Conservation (phyloP, 2,888 invertebrate species). For the Cyclophora punctaria region DNA sequence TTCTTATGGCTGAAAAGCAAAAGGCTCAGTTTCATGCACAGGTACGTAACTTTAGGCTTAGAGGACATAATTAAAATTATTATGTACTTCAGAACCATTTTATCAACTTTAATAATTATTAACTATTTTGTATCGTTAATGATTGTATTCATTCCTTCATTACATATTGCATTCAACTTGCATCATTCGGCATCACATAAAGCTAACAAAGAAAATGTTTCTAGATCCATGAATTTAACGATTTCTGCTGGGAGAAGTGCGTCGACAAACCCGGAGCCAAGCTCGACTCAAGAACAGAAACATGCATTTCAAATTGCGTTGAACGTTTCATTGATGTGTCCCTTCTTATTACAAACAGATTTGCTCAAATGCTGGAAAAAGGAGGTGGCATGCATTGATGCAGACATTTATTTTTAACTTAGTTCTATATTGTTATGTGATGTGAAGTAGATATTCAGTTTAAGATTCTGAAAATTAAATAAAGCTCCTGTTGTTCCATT, state of each 20-base stretch:
- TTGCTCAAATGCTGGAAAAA: slow-evolving; percentile 89
- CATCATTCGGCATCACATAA: too few relatives aligned
- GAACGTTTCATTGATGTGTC: slow-evolving; percentile 96
- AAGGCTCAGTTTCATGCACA: slow-evolving; percentile 93
- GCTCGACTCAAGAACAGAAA: slow-evolving; percentile 91
- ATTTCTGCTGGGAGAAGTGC: slow-evolving; percentile 97
- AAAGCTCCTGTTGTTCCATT: too few relatives aligned
- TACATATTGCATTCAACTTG: too few relatives aligned
- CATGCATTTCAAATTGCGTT: slow-evolving; percentile 93
- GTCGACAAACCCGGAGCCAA: slow-evolving; percentile 92
- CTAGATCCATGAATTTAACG: slow-evolving; percentile 94
- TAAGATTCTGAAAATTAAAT: too few relatives aligned
- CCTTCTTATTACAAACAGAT: slow-evolving; percentile 89
- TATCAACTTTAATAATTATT: background rate
- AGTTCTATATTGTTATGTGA: slow-evolving; percentile 6
- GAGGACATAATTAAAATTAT: too few relatives aligned
- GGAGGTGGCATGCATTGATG: slow-evolving; percentile 73
- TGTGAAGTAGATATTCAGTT: background rate
- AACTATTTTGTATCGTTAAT: too few relatives aligned
- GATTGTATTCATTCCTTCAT: too few relatives aligned
- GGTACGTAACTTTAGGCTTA: slow-evolving; percentile 59
- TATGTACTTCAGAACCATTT: too few relatives aligned
- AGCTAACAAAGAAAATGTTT: slow-evolving; percentile 15
- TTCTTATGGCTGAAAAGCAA: slow-evolving; percentile 88
- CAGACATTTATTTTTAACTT: slow-evolving; percentile 12